These are phyloP conservation scores for Mamestra brassicae DNA, from an alignment of 2,888 invertebrate species.

Conservation along the genomic window DNA sequence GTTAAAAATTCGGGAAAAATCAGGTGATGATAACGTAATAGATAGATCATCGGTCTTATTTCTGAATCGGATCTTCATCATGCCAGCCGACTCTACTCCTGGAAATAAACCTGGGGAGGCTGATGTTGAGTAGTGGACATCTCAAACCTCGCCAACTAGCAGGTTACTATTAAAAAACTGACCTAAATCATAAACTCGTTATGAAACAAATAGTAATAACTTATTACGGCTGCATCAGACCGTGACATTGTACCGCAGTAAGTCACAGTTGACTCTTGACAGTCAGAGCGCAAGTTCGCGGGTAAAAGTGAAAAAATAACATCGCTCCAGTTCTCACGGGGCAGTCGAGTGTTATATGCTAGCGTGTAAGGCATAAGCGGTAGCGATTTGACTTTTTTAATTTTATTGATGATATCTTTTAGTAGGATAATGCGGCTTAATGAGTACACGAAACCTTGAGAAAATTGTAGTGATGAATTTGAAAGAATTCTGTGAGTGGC, in stretches of 20 bases:
- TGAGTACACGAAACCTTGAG: no score
- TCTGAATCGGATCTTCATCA: no score
- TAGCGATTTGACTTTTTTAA: conserved; percentile 41
- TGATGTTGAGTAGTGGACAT: no score
- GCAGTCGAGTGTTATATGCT: conserved; percentile 57
- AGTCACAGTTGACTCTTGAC: conserved; percentile 59
- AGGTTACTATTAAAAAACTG: background rate
- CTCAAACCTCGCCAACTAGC: no score
- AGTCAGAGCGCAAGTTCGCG: conserved; percentile 67
- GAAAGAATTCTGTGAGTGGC: background rate
- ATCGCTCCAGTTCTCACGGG: conserved; percentile 86
- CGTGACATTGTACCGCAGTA: conserved; percentile 57
- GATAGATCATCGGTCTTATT: no score
- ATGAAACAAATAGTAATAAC: conserved; percentile 26
- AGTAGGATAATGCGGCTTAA: background rate
- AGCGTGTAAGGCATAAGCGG: conserved; percentile 56
- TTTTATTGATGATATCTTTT: background rate
- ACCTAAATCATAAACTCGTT: conserved; percentile 9
- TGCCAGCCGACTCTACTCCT: no score
- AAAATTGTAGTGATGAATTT: background rate
- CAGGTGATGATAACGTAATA: no score
- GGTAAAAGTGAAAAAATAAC: conserved; percentile 85
- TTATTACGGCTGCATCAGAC: conserved; percentile 38
- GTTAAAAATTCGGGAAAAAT: no score
- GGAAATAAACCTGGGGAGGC: no score